Evolutionary conservation across 2,797 vertebrate species (phyloP).

Genomic region (Falco rusticolus): DNA sequence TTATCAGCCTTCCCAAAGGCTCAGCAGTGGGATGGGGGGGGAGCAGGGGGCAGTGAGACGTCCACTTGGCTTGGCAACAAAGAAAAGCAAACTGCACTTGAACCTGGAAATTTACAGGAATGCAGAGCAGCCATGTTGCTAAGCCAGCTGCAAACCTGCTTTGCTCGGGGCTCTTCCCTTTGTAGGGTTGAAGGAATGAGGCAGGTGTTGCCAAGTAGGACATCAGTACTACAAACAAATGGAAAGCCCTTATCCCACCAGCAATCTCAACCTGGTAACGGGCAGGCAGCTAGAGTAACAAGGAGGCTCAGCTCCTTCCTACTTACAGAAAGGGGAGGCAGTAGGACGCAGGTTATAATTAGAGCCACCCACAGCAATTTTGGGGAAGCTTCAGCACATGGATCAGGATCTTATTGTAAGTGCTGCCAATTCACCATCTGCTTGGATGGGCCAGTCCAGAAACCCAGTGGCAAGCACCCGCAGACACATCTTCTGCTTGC

Average conservation of each 20-base stretch:
- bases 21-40: not conserved
- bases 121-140: constrained; percentile 53
- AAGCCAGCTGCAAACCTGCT: constrained; percentile 70
- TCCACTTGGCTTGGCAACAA: constrained; percentile 21
- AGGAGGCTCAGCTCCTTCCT: constrained; percentile 27
- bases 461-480: not conserved
- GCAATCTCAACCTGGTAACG: constrained; percentile 40
- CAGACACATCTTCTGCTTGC: not conserved
- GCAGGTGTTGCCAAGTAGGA: constrained; percentile 68
- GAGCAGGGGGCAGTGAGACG: not conserved
- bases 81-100: constrained; percentile 16
- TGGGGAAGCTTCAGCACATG: constrained; percentile 26
- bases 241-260: constrained; percentile 54
- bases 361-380: constrained; percentile 60
- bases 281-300: constrained; percentile 35
- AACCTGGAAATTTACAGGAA: constrained; percentile 80
- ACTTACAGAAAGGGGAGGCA: not conserved
- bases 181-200: constrained; percentile 60
- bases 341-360: constrained; percentile 52
- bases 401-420: not conserved
- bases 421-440: not conserved
- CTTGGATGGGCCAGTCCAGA: not conserved
- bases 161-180: constrained; percentile 72
- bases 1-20: not conserved
- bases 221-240: constrained; percentile 60